Evolutionary conservation across 2,888 invertebrate genomes (phyloP).

Genomic region (Lasioglossum zephyrum): DNA sequence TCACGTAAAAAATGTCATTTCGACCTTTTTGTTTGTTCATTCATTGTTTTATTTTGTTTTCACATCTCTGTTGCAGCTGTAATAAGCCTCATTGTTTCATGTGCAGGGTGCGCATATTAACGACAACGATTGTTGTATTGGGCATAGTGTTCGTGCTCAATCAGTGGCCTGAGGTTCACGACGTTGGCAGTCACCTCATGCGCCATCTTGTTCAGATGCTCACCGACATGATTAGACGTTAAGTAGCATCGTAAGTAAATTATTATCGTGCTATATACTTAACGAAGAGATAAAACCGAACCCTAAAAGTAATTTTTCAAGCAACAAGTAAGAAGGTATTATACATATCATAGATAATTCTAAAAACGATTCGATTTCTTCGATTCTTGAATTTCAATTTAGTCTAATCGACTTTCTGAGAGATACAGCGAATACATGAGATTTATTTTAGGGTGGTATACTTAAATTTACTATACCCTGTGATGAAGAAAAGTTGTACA

Average conservation of each 20-base stretch:
- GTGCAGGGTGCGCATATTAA: slow-evolving; percentile 93
- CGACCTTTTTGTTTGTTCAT: slow-evolving; percentile 73
- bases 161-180: slow-evolving; percentile 95
- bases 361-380: background rate
- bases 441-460: slow-evolving; percentile 72
- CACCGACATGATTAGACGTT: slow-evolving; percentile 85
- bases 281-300: background rate
- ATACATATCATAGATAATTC: background rate
- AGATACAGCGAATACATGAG: slow-evolving; percentile 23
- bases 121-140: slow-evolving; percentile 92
- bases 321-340: background rate
- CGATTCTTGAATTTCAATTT: background rate
- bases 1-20: slow-evolving; percentile 54
- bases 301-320: background rate
- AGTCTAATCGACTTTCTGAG: background rate
- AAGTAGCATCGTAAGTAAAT: slow-evolving; percentile 85
- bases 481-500: slow-evolving; percentile 69
- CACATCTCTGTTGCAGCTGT: slow-evolving; percentile 83
- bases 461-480: slow-evolving; percentile 70
- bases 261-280: slow-evolving; percentile 23
- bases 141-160: slow-evolving; percentile 93
- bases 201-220: slow-evolving; percentile 92
- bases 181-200: slow-evolving; percentile 92
- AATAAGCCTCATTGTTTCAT: slow-evolving; percentile 84
- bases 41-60: slow-evolving; percentile 80